Evolutionary conservation across 1,140 invertebrate species (phyloP).

Genomic region (Thereuonema tuberculata): DNA sequence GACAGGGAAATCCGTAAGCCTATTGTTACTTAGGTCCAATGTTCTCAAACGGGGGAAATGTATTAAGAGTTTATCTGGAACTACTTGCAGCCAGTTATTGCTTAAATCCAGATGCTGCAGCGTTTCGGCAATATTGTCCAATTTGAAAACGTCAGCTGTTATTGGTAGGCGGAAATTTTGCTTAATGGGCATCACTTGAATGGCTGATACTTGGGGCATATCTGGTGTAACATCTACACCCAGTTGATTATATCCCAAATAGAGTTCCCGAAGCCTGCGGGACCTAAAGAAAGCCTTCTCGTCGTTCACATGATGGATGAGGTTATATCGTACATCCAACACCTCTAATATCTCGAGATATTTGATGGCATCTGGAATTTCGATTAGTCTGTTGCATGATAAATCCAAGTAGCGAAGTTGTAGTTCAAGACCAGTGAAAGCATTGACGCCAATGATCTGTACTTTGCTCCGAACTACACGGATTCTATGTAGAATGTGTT

Average conservation of each 20-base stretch:
- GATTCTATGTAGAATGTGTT: background rate
- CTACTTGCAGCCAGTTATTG: conserved; percentile 13
- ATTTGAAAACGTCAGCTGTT: conserved; percentile 15
- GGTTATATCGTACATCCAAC: conserved; percentile 9
- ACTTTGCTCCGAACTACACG: conserved; percentile 3
- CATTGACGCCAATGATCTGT: conserved; percentile 1
- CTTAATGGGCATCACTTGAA: too few species aligned
- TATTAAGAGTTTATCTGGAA: conserved; percentile 14
- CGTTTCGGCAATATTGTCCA: conserved; percentile 12
- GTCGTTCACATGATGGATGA: background rate
- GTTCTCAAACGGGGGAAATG: conserved; percentile 12
- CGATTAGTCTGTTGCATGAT: conserved; percentile 3
- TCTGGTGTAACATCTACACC: too few species aligned
- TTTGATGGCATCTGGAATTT: conserved; percentile 4
- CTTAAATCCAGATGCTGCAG: conserved; percentile 15
- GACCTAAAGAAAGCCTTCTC: background rate
- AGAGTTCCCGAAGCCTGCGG: background rate
- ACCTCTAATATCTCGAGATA: conserved; percentile 12
- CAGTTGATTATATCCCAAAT: background rate
- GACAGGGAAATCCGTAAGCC: background rate
- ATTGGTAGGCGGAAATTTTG: too few species aligned
- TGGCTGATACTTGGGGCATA: too few species aligned
- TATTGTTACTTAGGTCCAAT: conserved; percentile 15
- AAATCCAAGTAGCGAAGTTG: conserved; percentile 12
- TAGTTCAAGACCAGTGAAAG: conserved; percentile 8